phyloP scores from a whole-genome alignment of 1,140 invertebrate genomes.

The Cotesia chilonis region DNA sequence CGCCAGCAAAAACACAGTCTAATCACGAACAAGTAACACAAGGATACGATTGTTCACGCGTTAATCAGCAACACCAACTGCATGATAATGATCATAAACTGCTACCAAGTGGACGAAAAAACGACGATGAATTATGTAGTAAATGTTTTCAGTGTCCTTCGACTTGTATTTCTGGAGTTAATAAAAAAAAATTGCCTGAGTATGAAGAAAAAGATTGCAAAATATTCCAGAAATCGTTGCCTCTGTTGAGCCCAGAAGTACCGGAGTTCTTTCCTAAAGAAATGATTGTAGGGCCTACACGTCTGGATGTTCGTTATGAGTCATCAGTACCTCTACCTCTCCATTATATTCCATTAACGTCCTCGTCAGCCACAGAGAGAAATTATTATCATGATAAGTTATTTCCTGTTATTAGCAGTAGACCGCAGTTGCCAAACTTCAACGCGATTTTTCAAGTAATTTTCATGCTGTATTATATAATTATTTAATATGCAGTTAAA shows the following conservation, averaged over 20 bases:
- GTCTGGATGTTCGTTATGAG: constrained; percentile 27
- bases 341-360: constrained; percentile 42
- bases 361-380: constrained; percentile 43
- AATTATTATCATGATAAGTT: constrained; percentile 45
- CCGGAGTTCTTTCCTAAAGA: constrained; percentile 60
- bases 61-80: background rate
- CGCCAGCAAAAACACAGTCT: background rate
- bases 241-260: constrained; percentile 54
- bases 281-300: constrained; percentile 19
- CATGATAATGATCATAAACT: constrained; percentile 7
- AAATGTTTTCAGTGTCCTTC: too few species aligned
- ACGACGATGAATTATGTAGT: too few species aligned
- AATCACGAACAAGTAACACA: constrained; percentile 13
- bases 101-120: too few species aligned
- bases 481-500: too few species aligned
- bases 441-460: constrained; percentile 44
- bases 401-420: constrained; percentile 42
- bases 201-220: constrained; percentile 12
- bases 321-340: constrained; percentile 40
- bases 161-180: constrained; percentile 1
- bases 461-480: background rate
- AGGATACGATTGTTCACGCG: too few species aligned
- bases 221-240: constrained; percentile 23
- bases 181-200: constrained; percentile 27
- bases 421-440: constrained; percentile 38